Evolutionary conservation across 2,797 vertebrate species (phyloP), one percentile per base, ranked within the genome.

Genomic region (Gymnothorax reevesii): DNA sequence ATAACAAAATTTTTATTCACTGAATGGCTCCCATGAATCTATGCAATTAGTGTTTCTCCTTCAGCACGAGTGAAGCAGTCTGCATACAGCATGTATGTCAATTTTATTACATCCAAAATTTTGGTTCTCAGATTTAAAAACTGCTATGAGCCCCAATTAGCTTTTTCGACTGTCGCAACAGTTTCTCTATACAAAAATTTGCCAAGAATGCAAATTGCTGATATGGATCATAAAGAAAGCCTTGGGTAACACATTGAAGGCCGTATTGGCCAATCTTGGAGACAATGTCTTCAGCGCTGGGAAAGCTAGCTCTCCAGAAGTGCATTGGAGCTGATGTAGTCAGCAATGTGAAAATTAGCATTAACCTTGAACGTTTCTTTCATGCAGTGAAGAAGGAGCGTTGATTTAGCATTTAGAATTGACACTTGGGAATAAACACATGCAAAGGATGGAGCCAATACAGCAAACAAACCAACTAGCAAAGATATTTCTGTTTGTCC

Each of bases 261-360:
- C 75, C 60, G 27, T 85, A 89, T 85, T 80, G 84, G 49, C 57
- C 88, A 88, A 86, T 88, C 89, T 75, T 57, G 60, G 62, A 89
- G 85, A 87, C 91, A 88, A 83, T 86, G 86, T 87, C 57, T 27
- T 91, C 89, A 91, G 90, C 90, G 54, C 85, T 87, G 90, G 85
- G 82, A 88, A 91, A 71, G 55, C 87, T 86, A 69, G 27, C 83
- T 87, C 86, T 86, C 75, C 27, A 64, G 80, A 90, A 82, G 87
- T 89, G 91, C 90, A 84, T 90, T 89, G 60, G 79, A 84, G 91
- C 87, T 90, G 88, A 92, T 92, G 90, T 90, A 75, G 86, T 83
- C 54, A 83, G 71, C 69, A 82, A 83, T 90, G 88, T 89, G 87
- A 90, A 92, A 89, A 89, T 83, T 55, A 82, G 59, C 25, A 22